A percentile compares a stretch with the other conserved stretches of the same genome.
Evolutionary conservation across 2,113 vertebrate species (phyloP).

Genomic region (Halcyon malimbica): DNA sequence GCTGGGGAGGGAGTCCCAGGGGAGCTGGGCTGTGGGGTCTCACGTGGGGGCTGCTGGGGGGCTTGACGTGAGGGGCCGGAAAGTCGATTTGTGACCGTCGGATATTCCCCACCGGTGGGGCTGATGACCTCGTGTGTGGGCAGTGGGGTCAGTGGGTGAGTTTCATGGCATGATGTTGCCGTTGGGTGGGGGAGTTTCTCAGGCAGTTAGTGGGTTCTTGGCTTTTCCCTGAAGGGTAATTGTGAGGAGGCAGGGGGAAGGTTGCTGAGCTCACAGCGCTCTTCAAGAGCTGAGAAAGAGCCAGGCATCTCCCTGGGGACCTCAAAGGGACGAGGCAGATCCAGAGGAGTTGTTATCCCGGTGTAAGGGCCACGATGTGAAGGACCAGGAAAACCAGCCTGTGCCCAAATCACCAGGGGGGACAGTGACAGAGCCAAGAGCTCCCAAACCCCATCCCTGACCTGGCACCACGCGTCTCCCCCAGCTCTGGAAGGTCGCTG

Average conservation of each 20-base stretch:
- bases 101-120: accelerated
- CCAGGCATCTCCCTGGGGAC: background rate
- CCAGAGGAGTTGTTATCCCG: background rate
- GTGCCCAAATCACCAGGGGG: accelerated
- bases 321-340: background rate
- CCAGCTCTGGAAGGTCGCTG: accelerated
- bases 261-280: background rate
- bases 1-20: accelerated
- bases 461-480: background rate
- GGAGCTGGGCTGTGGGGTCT: background rate
- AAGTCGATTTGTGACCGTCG: accelerated
- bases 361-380: background rate
- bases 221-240: background rate
- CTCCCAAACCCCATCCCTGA: background rate
- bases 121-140: accelerated
- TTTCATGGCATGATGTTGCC: background rate
- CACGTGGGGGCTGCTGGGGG: accelerated
- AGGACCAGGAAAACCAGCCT: background rate
- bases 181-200: background rate
- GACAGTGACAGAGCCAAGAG: background rate
- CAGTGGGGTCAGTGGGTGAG: background rate
- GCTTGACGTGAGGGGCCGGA: accelerated
- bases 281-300: background rate
- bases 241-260: background rate
- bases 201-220: background rate